phyloP scores from a whole-genome alignment of 1,140 invertebrate genomes.

The Ganaspis sp. region DNA sequence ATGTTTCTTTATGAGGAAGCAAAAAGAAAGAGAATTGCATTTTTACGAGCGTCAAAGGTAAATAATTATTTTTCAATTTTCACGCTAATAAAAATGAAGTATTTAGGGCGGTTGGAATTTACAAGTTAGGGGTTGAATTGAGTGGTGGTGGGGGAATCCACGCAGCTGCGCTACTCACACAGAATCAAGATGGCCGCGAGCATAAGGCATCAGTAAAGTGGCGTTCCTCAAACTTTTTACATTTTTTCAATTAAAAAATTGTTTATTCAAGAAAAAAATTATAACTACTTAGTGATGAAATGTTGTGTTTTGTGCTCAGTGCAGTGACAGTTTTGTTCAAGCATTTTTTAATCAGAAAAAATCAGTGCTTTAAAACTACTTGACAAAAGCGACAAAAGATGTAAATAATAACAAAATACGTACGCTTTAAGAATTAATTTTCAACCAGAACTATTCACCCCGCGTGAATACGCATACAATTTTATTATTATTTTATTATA shows the following conservation, averaged over 20 bases:
- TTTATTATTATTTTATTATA: too few relatives aligned
- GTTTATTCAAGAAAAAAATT: background rate
- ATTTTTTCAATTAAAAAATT: constrained; percentile 18
- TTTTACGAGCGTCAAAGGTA: background rate
- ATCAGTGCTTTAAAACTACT: background rate
- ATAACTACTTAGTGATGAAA: background rate
- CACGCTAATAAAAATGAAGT: constrained; percentile 40
- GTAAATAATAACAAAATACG: too few relatives aligned
- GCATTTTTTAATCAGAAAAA: background rate
- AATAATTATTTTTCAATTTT: constrained; percentile 25
- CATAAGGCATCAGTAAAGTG: constrained; percentile 43
- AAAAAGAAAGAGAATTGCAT: too few relatives aligned
- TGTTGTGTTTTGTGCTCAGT: background rate
- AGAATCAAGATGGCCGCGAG: constrained; percentile 69
- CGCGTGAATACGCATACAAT: too few relatives aligned
- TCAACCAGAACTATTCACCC: too few relatives aligned
- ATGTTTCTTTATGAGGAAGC: too few relatives aligned
- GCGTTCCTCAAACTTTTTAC: constrained; percentile 33
- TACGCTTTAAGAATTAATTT: too few relatives aligned
- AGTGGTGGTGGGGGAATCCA: constrained; percentile 56
- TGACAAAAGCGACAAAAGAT: background rate
- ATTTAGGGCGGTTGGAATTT: constrained; percentile 55
- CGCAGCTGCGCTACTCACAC: constrained; percentile 68
- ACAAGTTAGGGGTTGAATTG: constrained; percentile 53
- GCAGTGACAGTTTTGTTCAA: background rate